Evolutionary conservation across 2,797 vertebrate genomes (phyloP).

Genomic region (Tenualosa thibaudeaui): DNA sequence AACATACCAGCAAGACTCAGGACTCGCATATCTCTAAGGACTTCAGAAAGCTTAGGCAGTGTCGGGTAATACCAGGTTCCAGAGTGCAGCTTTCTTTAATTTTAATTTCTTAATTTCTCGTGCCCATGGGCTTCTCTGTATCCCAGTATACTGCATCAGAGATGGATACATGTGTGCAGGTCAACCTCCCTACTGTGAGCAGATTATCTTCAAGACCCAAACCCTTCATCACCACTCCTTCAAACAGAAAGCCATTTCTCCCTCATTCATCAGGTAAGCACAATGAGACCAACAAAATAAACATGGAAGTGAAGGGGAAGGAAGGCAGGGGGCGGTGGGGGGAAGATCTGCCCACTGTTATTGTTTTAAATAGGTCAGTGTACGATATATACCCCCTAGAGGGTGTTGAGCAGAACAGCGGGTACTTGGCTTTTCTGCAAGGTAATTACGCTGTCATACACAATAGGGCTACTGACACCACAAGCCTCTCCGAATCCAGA

Average conservation of each 20-base stretch:
- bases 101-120: background rate
- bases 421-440: background rate
- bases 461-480: background rate
- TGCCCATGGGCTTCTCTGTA: background rate
- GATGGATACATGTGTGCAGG: background rate
- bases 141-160: background rate
- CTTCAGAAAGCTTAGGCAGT: background rate
- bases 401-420: background rate
- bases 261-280: background rate
- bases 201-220: background rate
- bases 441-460: conserved; percentile 1
- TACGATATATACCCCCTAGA: background rate
- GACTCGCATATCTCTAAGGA: background rate
- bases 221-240: background rate
- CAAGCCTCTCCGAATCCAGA: background rate
- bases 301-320: background rate
- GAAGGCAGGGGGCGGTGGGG: background rate
- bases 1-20: background rate
- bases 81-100: background rate
- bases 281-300: background rate
- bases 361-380: background rate
- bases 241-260: background rate
- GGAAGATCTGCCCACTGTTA: background rate
- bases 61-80: background rate
- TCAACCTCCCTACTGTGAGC: background rate